Percentiles rank a stretch among this genome's conserved stretches.
Evolutionary conservation across 2,797 vertebrate genomes (phyloP).

Genomic region (Enteromius anoplus): DNA sequence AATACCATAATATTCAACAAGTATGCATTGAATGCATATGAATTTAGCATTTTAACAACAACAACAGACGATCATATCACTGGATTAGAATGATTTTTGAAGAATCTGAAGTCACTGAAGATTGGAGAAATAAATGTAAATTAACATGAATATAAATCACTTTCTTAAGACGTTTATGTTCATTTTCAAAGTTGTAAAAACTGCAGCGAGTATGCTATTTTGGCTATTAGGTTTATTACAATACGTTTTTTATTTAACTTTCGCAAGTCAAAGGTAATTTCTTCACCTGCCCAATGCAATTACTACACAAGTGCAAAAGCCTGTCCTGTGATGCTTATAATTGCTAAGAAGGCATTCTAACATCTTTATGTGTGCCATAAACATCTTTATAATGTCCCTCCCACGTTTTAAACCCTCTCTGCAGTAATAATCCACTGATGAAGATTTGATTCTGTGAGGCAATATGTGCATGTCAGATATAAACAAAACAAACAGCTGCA

Average conservation of each 20-base stretch:
- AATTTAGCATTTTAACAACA: background rate
- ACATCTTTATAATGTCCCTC: slow-evolving; percentile 18
- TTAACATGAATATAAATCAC: background rate
- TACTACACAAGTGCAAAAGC: background rate
- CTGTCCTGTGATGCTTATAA: slow-evolving; percentile 10
- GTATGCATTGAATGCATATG: background rate
- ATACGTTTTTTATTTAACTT: background rate
- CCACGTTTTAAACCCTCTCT: slow-evolving; percentile 10
- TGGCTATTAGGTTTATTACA: background rate
- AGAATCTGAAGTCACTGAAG: background rate
- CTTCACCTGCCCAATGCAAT: background rate
- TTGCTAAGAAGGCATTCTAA: slow-evolving; percentile 10
- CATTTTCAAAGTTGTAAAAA: background rate
- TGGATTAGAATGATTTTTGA: background rate
- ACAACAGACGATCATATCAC: background rate
- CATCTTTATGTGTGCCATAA: slow-evolving; percentile 38
- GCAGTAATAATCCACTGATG: slow-evolving; percentile 26
- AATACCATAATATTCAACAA: background rate
- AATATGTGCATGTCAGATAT: slow-evolving; percentile 77
- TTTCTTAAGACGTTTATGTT: background rate
- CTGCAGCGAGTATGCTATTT: background rate
- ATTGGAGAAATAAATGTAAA: background rate
- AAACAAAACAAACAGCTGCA: slow-evolving; percentile 72
- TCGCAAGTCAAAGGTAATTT: background rate
- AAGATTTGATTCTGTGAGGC: slow-evolving; percentile 49